A percentile compares a stretch with the other conserved stretches of the same genome.
Conservation (phyloP, 2,113 vertebrate genomes). For the Nycticryphes semicollaris region DNA sequence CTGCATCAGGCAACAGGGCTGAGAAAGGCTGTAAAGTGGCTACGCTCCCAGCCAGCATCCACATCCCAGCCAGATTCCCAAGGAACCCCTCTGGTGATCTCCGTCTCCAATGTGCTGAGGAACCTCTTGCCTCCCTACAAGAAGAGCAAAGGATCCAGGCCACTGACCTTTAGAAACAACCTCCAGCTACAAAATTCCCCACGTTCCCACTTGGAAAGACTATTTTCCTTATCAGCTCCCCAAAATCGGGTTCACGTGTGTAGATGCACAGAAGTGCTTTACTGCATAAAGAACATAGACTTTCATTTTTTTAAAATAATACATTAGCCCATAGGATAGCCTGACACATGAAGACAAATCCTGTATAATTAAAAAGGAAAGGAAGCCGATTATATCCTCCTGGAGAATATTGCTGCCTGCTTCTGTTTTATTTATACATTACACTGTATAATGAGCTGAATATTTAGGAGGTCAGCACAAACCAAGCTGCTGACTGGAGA, state of each 20-base stretch:
- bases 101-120: neutral
- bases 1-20: too few species aligned
- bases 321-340: slow-evolving; percentile 15
- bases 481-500: slow-evolving; percentile 66
- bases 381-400: slow-evolving; percentile 67
- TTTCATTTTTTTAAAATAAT: slow-evolving; percentile 32
- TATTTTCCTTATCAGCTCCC: neutral
- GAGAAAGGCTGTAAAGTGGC: too few species aligned
- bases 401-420: slow-evolving; percentile 63
- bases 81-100: neutral
- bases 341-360: slow-evolving; percentile 66
- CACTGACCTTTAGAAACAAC: neutral
- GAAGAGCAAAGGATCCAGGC: neutral
- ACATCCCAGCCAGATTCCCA: rapidly evolving
- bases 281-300: neutral
- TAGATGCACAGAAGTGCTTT: neutral
- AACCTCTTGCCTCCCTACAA: neutral
- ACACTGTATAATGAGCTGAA: slow-evolving; percentile 63
- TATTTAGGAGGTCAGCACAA: slow-evolving; percentile 74
- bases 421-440: slow-evolving; percentile 69
- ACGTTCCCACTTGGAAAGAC: neutral
- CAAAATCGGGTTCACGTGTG: neutral
- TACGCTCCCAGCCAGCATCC: neutral
- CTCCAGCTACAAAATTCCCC: neutral
- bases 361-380: slow-evolving; percentile 65